Evolutionary conservation across 2,113 vertebrate genomes (phyloP), one percentile per base, ranked within the genome.

Genomic region (Semnornis frantzii): DNA sequence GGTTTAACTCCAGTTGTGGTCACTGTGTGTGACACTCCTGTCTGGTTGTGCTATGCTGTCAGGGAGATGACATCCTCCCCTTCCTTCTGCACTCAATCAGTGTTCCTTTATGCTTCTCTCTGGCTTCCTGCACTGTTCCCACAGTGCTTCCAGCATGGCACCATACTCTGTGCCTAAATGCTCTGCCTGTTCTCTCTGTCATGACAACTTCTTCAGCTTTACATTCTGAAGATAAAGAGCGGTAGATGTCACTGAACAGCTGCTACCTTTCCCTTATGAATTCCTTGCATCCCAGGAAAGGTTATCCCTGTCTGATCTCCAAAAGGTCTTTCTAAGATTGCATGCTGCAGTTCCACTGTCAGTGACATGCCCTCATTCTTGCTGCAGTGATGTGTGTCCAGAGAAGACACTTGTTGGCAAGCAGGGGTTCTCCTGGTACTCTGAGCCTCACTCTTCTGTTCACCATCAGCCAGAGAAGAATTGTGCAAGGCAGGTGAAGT

Each of bases 301-400:
- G 55, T 82, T 85, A 65, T 87, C 55, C 13, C 78, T 74, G 10
- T 37, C 44, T 87, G 44, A 82, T 84, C 48, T 84, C 46, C n/a
- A 27, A 4, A 78, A 87, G 28, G 24, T 81, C 27, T 83, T 89
- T 81, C 72, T 81, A 68, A 77, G n/a, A 71, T 30, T 52, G 5
- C 24, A 10, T 57, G 48, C 50, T 62, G 63, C 18, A 37, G 80
- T 64, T 89, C 17, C 4, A 6, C 72, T 58, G 80, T 74, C 64
- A n/a, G 1, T 52, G 23, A 48, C 24, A 17, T 48, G 31, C 33
- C 50, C 17, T 69, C 1, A 0, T 59, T 86, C 50, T 33, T 23
- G 25, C 42, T 33, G 15, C 10, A 18, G 52, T 10, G 10, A 55
- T 86, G 25, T 0, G 0, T 30, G 19, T 76, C 28, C 6, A 19